phyloP scores from a whole-genome alignment of 2,888 invertebrate species.

The Lepidochrysops patricia region DNA sequence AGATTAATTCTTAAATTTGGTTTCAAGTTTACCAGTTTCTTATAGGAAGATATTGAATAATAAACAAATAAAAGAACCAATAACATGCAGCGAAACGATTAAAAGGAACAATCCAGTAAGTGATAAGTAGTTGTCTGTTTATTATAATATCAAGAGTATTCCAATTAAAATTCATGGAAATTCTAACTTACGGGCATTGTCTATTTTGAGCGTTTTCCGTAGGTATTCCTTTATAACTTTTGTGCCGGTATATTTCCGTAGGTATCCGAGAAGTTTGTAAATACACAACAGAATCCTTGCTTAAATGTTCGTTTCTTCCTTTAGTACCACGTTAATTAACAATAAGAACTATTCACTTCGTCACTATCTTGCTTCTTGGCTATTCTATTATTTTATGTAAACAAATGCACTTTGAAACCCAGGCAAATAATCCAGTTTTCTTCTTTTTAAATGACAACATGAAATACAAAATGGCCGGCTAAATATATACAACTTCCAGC shows the following conservation, averaged over 20 bases:
- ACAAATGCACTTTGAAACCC: constrained; percentile 12
- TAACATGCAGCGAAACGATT: too few relatives aligned
- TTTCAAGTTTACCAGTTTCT: too few relatives aligned
- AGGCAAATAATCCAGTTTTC: constrained; percentile 43
- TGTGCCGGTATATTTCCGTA: background rate
- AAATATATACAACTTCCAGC: constrained; percentile 30
- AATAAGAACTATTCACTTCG: constrained; percentile 19
- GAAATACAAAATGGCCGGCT: constrained; percentile 66
- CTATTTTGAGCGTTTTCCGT: background rate
- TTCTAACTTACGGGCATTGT: constrained; percentile 16
- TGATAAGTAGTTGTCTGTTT: too few relatives aligned
- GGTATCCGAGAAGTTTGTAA: too few relatives aligned
- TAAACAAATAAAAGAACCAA: too few relatives aligned
- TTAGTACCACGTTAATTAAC: background rate
- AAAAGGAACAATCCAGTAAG: too few relatives aligned
- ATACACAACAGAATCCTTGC: background rate
- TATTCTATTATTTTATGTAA: background rate
- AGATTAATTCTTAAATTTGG: too few relatives aligned
- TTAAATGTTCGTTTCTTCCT: background rate
- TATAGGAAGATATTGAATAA: too few relatives aligned
- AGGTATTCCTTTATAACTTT: background rate
- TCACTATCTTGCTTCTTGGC: background rate
- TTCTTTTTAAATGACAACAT: constrained; percentile 39
- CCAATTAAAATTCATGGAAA: background rate
- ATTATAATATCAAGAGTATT: too few relatives aligned